Conservation (phyloP, 2,888 invertebrate genomes). For the Ochlodes sylvanus region DNA sequence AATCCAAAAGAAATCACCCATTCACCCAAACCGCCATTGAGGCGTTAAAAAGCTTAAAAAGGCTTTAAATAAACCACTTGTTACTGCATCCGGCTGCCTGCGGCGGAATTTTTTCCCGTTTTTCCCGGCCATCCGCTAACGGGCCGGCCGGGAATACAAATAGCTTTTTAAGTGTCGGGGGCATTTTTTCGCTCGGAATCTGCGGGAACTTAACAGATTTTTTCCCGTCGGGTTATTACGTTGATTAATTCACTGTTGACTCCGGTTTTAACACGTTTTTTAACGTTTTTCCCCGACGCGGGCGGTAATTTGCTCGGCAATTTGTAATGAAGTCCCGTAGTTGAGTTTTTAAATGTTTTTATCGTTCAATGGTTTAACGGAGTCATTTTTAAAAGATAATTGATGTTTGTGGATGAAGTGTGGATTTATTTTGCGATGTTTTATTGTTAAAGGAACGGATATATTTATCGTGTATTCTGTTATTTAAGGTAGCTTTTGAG, state of each 20-base stretch:
- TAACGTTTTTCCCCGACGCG: constrained; percentile 45
- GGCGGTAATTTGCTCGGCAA: constrained; percentile 51
- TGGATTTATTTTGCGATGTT: not conserved
- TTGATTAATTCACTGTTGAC: constrained; percentile 64
- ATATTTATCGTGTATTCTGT: not conserved
- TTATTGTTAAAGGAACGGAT: not conserved
- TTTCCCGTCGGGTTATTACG: constrained; percentile 58
- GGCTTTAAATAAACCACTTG: constrained; percentile 38
- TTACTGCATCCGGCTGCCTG: constrained; percentile 35
- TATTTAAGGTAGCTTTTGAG: too few species aligned
- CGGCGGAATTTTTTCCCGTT: constrained; percentile 37
- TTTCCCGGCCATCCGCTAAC: constrained; percentile 46
- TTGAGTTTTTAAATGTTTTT: constrained; percentile 45
- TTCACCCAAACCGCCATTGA: constrained; percentile 28
- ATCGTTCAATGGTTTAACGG: constrained; percentile 24
- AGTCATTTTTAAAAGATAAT: constrained; percentile 26
- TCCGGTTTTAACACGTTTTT: constrained; percentile 52
- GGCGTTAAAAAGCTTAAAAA: constrained; percentile 32
- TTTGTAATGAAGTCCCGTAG: constrained; percentile 46
- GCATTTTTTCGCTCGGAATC: constrained; percentile 56
- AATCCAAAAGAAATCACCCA: constrained; percentile 30
- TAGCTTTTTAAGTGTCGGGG: constrained; percentile 66
- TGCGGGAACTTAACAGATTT: constrained; percentile 69
- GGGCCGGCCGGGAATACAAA: constrained; percentile 58
- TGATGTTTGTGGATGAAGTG: constrained; percentile 19